Base-by-base conservation (phyloP, 2,113 vertebrate genomes). In the Perca flavescens region DNA sequence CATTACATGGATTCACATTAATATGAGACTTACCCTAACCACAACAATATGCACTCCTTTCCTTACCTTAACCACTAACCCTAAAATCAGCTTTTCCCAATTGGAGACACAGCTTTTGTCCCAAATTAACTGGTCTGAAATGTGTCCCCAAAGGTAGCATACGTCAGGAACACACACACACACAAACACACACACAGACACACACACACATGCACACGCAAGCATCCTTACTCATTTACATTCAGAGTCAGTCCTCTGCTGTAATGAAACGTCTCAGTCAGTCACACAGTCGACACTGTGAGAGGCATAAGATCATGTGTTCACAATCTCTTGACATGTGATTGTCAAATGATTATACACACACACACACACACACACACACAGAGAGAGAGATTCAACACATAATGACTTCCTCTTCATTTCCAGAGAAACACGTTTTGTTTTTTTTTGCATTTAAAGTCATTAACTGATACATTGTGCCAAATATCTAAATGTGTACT, bases 271-370 rank as follows among this genome's bases (percentile, higher is more conserved):
- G 14, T 77, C 71, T 82, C 66, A 53, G 52, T 74, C 68, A 57
- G 63, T 50, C 66, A 36, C 66, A 83, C 47, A 67, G 13, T 64
- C 14, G 19, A 21, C 12, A 6, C 40, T 17, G 61, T 43, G 25
- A 61, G 67, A 80, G 25, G 21, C 21, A 28, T 77, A 64, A 49
- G 43, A 34, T 86, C 77, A 81, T 81, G 74, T 74, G 76, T 49
- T 86, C 21, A 74, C 58, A 71, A 58, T 46, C 6, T 47, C 76
- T 47, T 80, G 49, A 56, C 68, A 84, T 79, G 77, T 79, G 72
- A 76, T 82, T 36, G 40, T 69, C 46, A 71, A 60, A 13, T 58
- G 67, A 64, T 71, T 1, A 16, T 34, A 43, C 31, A 71, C 8
- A 68, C 68, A 78, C 61, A 36, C 52, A 70, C 17, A 3, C 53